Base-by-base conservation (phyloP, 1,140 invertebrate species). In the Drosophila santomea region DNA sequence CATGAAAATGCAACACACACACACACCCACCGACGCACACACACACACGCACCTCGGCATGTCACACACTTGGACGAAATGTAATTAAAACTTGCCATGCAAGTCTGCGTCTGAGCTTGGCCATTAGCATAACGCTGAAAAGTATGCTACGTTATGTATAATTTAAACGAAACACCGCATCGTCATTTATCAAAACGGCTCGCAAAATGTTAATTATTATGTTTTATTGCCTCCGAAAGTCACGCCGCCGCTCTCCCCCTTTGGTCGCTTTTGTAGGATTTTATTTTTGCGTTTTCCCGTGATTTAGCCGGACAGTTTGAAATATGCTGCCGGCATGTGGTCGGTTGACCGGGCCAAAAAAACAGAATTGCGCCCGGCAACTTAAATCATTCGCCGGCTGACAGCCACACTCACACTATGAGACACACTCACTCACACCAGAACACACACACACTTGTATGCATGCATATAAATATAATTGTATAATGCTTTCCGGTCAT, bases 31-130 rank as follows among this genome's bases (percentile, higher is more conserved):
- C 38, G 2, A 43, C 6, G n/a, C 17, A 4, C 17, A 10, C 10
- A 17, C 56, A 72, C 58, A 10, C 10, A 17, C 56, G 68, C 58
- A 81, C 64, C 69, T 63, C 63, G 58, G 73, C 74, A 58, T 50
- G 61, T 74, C 79, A 83, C 80, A 83, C 58, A 57, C 76, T 63
- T 75, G 62, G 48, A 58, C 51, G 60, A 88, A 86, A 86, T 86
- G 72, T 86, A 86, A 86, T 86, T 86, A 86, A 86, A 86, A 86
- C 79, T 86, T 86, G 50, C 75, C 83, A 86, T 86, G 83, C 83
- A 79, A 83, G 75, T 88, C 75, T 88, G 83, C 79, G 83, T 71
- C 72, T 79, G 75, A 88, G 79, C 71, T 77, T 67, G 55, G 57
- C 78, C 63, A 81, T 85, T 86, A 85, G 78, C 83, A 75, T 78